Evolutionary conservation across 2,888 invertebrate species (phyloP), one percentile per base, ranked within the genome.

Genomic region (Nemapogon koenigi): DNA sequence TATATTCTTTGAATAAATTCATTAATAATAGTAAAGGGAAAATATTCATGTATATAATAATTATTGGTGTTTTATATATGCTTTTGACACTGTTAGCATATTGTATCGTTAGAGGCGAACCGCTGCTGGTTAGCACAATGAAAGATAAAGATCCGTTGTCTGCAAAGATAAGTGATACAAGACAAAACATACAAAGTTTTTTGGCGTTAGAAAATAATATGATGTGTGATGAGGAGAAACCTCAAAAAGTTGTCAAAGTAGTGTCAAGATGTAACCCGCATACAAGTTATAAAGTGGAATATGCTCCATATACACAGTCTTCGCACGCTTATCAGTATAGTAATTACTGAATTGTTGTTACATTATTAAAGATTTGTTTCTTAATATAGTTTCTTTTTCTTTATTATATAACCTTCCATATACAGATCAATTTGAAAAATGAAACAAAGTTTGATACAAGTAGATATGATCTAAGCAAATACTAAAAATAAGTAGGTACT

Each of bases 211-310:
- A 62, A n/a, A 31, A 16, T 16, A 62, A 67, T 33, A 59, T 62
- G 54, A 49, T 61, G 40, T 67, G 61, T 42, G 49, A 52, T 0
- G 66, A 70, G 17, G 72, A 75, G 33, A 59, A 63, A 3, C 66
- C 73, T 1, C 62, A 62, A 48, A 73, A 57, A 44, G 49, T 76
- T 0, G 57, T 73, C 2, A 59, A 57, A 41, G 64, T 76, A 0
- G 68, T 76, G 2, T 76, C 76, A 0, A 59, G 69, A 0, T 43
- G 51, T 3, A 69, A 73, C 37, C 76, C 76, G 2, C 59, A 55
- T 16, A 66, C 67, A 44, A 46, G 58, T 2, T 76, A 69, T 41
- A 58, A 59, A 41, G 13, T 33, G 18, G 33, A 19, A 19, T n/a
- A n/a, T n/a, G n/a, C n/a, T n/a, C n/a, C n/a, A n/a, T n/a, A n/a